Conservation (phyloP, 1,140 invertebrate species). For the Neuroterus valhalla region DNA sequence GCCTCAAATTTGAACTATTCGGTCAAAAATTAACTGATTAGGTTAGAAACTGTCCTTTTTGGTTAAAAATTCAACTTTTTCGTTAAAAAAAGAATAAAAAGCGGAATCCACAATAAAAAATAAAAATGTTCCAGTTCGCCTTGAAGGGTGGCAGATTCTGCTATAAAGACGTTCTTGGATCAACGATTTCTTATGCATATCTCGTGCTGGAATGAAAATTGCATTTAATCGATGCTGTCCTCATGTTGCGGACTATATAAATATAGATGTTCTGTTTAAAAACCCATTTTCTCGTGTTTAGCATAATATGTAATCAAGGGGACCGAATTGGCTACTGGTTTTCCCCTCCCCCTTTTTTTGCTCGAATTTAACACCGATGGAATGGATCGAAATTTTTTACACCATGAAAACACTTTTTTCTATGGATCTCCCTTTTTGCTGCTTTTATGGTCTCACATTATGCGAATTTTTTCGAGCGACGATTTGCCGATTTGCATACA, state of each 20-base stretch:
- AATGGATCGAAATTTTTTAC: background rate
- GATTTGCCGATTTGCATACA: too few species aligned
- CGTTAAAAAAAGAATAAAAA: constrained; percentile 10
- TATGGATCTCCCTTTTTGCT: background rate
- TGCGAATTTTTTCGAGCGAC: too few species aligned
- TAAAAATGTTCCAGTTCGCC: constrained; percentile 11
- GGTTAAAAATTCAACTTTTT: too few species aligned
- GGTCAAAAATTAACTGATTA: too few species aligned
- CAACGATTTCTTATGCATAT: constrained; percentile 72
- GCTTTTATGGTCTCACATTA: too few species aligned
- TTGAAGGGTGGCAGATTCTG: constrained; percentile 36
- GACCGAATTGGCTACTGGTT: constrained; percentile 46
- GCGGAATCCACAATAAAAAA: background rate
- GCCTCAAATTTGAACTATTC: too few species aligned
- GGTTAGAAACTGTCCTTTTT: too few species aligned
- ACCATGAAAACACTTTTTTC: constrained; percentile 1
- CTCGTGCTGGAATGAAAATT: constrained; percentile 68
- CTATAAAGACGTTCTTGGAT: constrained; percentile 62
- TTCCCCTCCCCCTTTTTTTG: background rate
- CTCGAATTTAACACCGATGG: constrained; percentile 19
- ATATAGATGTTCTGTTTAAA: constrained; percentile 74
- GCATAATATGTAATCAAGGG: constrained; percentile 68
- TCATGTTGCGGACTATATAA: constrained; percentile 59
- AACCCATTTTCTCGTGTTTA: constrained; percentile 72
- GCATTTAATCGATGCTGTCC: constrained; percentile 65